Conservation (phyloP, 2,113 vertebrate genomes). For the Menidia beryllina region DNA sequence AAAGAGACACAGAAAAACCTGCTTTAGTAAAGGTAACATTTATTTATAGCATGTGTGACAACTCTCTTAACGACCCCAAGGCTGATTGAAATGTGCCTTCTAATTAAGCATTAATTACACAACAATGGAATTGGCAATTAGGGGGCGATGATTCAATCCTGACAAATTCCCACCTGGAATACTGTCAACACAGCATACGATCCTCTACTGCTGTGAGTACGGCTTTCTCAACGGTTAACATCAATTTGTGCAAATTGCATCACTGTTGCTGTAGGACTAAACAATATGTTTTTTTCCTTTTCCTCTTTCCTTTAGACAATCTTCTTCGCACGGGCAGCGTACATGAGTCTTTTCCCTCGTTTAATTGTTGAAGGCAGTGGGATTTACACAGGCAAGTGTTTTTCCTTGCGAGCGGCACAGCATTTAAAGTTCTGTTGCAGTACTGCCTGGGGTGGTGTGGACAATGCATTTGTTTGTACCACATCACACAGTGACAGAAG, state of each 20-base stretch:
- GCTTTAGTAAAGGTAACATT: slow-evolving; percentile 74
- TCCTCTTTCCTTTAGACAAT: neutral
- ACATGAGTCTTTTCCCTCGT: slow-evolving; percentile 36
- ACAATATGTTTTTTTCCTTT: slow-evolving; percentile 53
- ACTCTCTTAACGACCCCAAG: slow-evolving; percentile 49
- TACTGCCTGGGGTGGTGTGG: slow-evolving; percentile 25
- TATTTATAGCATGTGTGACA: slow-evolving; percentile 61
- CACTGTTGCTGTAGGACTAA: slow-evolving; percentile 41
- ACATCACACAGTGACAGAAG: slow-evolving; percentile 45
- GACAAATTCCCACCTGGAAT: slow-evolving; percentile 81
- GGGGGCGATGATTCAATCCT: slow-evolving; percentile 52
- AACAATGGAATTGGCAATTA: slow-evolving; percentile 77
- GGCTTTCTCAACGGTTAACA: slow-evolving; percentile 66
- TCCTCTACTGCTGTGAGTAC: slow-evolving; percentile 68
- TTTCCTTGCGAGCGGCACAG: slow-evolving; percentile 54
- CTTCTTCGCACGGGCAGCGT: slow-evolving; percentile 34
- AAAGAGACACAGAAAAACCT: slow-evolving; percentile 50
- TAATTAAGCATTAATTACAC: slow-evolving; percentile 81
- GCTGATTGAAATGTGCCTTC: slow-evolving; percentile 66
- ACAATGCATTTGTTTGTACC: slow-evolving; percentile 58
- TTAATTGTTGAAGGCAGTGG: slow-evolving; percentile 66
- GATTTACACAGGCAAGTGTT: slow-evolving; percentile 52
- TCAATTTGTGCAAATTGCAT: slow-evolving; percentile 61
- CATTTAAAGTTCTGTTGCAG: slow-evolving; percentile 61
- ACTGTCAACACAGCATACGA: slow-evolving; percentile 74